Evolutionary conservation across 1,140 invertebrate species (phyloP).

Genomic region (Lepidostoma basale): DNA sequence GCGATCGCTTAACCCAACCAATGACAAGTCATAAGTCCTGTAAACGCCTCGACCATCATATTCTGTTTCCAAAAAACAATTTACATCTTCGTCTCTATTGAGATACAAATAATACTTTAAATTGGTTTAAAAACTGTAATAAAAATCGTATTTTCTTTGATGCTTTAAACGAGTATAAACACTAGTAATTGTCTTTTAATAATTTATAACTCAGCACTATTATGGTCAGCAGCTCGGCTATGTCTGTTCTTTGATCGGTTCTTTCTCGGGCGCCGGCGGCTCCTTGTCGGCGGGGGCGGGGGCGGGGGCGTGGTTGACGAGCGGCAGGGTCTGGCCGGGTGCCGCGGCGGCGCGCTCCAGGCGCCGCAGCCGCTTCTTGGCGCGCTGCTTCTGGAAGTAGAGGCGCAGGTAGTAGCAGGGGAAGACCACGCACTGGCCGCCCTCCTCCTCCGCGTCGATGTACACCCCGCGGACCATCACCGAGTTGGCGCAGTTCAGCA

Average conservation of each 20-base stretch:
- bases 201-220: no score
- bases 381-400: constrained; percentile 71
- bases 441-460: constrained; percentile 81
- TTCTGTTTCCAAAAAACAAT: no score
- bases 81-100: no score
- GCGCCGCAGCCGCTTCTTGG: constrained; percentile 62
- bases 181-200: no score
- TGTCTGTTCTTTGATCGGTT: background rate
- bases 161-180: background rate
- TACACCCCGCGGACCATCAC: constrained; percentile 82
- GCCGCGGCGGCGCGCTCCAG: constrained; percentile 48
- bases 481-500: constrained; percentile 84
- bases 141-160: no score
- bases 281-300: background rate
- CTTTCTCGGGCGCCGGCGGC: background rate
- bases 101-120: no score
- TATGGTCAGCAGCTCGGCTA: no score
- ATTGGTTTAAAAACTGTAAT: no score
- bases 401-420: constrained; percentile 80
- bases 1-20: no score
- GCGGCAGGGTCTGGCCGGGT: constrained; percentile 28
- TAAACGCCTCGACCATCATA: no score
- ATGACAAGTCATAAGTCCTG: no score
- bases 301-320: background rate
- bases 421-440: constrained; percentile 79